Percentiles rank a stretch among this genome's conserved stretches.
These are phyloP conservation scores for Xerus rutilus DNA, from an alignment of 2,797 vertebrate species.

Conservation along the genomic window DNA sequence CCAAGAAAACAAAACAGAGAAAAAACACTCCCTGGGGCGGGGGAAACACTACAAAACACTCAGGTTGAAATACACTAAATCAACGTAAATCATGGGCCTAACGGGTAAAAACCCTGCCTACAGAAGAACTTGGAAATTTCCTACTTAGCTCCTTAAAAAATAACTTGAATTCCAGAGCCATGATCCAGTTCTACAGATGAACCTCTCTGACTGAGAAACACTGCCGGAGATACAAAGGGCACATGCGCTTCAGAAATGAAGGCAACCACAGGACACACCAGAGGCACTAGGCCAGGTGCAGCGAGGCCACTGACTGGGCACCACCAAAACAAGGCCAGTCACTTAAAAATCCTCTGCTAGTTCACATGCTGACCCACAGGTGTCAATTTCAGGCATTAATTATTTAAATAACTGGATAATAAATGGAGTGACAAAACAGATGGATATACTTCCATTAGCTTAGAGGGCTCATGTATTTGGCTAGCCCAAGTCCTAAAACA, in stretches of 20 bases:
- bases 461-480: background rate
- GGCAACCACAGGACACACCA: background rate
- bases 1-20: too few species aligned
- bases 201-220: background rate
- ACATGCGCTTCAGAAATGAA: background rate
- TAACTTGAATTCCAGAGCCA: background rate
- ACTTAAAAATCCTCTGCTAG: slow-evolving; percentile 12
- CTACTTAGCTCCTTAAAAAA: background rate
- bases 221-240: background rate
- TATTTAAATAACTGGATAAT: background rate
- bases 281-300: background rate
- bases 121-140: background rate
- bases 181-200: slow-evolving; percentile 7
- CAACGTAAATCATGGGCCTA: background rate
- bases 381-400: background rate
- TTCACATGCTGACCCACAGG: background rate
- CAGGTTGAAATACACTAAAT: too few species aligned
- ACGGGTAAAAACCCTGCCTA: background rate
- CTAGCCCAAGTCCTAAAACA: background rate
- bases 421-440: background rate
- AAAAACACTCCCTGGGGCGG: too few species aligned
- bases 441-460: background rate
- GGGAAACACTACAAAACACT: too few species aligned
- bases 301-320: background rate
- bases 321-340: background rate